These are phyloP conservation scores for Carapus acus DNA, from an alignment of 2,797 vertebrate species.

Conservation along the genomic window DNA sequence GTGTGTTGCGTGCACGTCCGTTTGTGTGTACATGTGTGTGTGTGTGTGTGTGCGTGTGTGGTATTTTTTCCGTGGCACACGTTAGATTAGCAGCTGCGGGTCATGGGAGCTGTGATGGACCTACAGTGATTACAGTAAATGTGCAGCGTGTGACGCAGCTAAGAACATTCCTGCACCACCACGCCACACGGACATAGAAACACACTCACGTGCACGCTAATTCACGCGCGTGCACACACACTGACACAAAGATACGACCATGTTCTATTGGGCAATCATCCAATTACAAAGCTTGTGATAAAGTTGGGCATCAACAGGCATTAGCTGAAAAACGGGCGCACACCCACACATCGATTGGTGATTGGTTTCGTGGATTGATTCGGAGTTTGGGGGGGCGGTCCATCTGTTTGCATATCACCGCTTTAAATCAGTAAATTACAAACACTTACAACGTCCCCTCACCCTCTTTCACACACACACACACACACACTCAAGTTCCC, in stretches of 20 bases:
- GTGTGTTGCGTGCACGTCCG: conserved; percentile 2
- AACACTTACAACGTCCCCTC: no score
- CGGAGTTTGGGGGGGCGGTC: no score
- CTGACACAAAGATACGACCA: background rate
- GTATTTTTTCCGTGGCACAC: conserved; percentile 54
- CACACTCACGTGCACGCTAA: conserved; percentile 5
- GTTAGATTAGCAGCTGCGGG: conserved; percentile 68
- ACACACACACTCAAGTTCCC: no score
- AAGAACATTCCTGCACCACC: conserved; percentile 62
- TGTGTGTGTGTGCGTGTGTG: conserved; percentile 24
- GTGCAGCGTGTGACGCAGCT: conserved; percentile 68
- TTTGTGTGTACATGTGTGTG: conserved; percentile 11
- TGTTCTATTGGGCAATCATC: no score
- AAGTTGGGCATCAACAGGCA: no score
- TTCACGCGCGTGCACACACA: background rate
- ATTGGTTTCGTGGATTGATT: no score
- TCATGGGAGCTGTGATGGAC: conserved; percentile 67
- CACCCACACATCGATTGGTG: no score
- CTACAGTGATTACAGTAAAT: conserved; percentile 67
- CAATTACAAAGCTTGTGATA: no score
- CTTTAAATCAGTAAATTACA: no score
- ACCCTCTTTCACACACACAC: no score
- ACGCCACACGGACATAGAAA: conserved; percentile 21
- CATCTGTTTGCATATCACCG: no score
- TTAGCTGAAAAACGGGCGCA: no score